Base-by-base conservation (phyloP, 2,888 invertebrate species). In the Tipula helvola region DNA sequence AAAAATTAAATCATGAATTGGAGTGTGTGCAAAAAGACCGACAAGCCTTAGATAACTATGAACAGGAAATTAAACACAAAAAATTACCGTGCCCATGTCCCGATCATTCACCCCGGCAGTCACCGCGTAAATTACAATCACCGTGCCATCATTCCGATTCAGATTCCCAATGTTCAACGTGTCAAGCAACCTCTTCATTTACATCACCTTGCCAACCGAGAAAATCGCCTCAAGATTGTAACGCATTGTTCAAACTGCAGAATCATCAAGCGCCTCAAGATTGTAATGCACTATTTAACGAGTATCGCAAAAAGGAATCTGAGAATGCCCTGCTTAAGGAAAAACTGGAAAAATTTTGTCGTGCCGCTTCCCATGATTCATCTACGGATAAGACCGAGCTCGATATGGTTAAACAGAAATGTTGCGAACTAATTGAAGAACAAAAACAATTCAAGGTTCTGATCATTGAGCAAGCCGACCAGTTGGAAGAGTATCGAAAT, bases 401-500 rank as follows among this genome's bases (percentile, higher is more conserved):
- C 4, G 89, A 90, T 86, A 87, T 91, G 12, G 87, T 91, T 13
- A 89, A 90, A 0, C 88, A 89, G 2, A 89, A 90, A 5, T 89
- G 91, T 8, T 89, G 89, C 13, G 91, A 91, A 18, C 87, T 91
- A 3, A 90, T 90, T 87, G 89, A 87, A 57, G 91, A 91, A 47
- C 91, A 91, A 86, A 85, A 89, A 7, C 89, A 91, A 85, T 91
- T 89, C 84, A 90, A 90, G n/a, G 89, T 87, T 5, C 88, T 91
- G n/a, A 90, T 91, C 16, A 89, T 90, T 13, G 89, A 91, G 13
- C 91, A 91, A 87, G 90, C 90, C 86, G 89, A 89, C 2, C 89
- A 90, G 84, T 88, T 91, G 0, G 89, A 89, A 16, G 89, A 90
- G 52, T 91, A 91, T 86, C 90, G 90, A 12, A 87, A 89, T 10